Evolutionary conservation across 1,140 invertebrate species (phyloP), one percentile per base, ranked within the genome.

Genomic region (Pentalonia nigronervosa): DNA sequence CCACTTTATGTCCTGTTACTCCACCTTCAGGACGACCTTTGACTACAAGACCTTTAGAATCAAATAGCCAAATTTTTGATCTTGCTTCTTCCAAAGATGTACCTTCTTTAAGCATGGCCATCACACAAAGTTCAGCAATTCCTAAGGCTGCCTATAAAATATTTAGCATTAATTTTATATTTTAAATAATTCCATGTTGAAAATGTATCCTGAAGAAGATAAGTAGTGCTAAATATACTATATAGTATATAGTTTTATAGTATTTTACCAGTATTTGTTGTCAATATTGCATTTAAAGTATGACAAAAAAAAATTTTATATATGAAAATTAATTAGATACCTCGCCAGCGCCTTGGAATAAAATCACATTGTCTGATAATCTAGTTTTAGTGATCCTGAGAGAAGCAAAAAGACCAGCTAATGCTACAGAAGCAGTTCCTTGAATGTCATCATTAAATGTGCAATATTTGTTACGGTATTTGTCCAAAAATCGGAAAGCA

Each of bases 371-470:
- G 1, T 99, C 97, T 0, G 96, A 96, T 11, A 99, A 96, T 94
- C 96, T 96, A 17, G 96, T 97, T 30, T 97, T 96, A 0, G 98
- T 99, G 50, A 98, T 95, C 47, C 97, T 95, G 11, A 98, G 95
- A 36, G 98, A 97, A 14, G 98, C 97, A n/a, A 99, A 95, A 30
- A 99, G 95, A 0, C 98, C 99, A 47, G 98, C 98, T 17, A 99
- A 97, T 6, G 98, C 98, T 23, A 99, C 98, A 14, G 98, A 96
- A 17, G 97, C 97, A 8, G 98, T 98, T 48, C 98, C 98, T 95
- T 99, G 98, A 94, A 99, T 99, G 95, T 99, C 98, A 94, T 99
- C 98, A 95, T 99, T 99, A 95, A 99, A 99, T 14, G 98, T 99
- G 95, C 98, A 99, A 94, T 98, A 99, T 36, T 95, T 95, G 91